These are phyloP conservation scores for Gryon sp. DNA, from an alignment of 1,140 invertebrate species.

Conservation along the genomic window DNA sequence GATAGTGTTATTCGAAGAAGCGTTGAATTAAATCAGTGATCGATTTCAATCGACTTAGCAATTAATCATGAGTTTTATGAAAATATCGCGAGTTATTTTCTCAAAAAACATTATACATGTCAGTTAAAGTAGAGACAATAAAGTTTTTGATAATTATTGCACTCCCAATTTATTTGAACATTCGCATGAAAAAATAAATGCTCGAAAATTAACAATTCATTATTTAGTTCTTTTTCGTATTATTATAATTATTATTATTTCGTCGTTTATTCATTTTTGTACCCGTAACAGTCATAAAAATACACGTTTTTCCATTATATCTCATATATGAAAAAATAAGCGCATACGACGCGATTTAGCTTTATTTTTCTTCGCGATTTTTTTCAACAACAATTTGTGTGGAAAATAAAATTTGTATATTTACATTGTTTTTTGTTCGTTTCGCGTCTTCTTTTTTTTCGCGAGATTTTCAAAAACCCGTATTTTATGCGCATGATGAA, in stretches of 20 bases:
- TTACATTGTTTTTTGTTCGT: constrained; percentile 20
- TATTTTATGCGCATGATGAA: constrained; percentile 29
- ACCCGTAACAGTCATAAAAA: constrained; percentile 52
- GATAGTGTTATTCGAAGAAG: constrained; percentile 35
- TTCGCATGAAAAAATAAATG: constrained; percentile 40
- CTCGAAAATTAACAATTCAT: constrained; percentile 20
- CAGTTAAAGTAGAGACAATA: constrained; percentile 1
- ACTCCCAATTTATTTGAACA: not conserved
- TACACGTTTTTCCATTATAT: constrained; percentile 43
- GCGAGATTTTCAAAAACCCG: constrained; percentile 59
- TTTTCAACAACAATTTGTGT: constrained; percentile 29
- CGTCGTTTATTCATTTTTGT: constrained; percentile 10
- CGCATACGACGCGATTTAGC: constrained; percentile 35
- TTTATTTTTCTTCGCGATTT: too few species aligned
- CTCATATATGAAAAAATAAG: constrained; percentile 54
- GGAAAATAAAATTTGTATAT: constrained; percentile 54
- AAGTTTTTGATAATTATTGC: constrained; percentile 22
- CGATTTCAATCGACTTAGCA: constrained; percentile 19
- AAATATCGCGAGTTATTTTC: constrained; percentile 48
- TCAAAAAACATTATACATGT: constrained; percentile 1
- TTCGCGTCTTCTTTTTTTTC: constrained; percentile 21
- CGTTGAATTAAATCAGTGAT: too few species aligned
- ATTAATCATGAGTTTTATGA: constrained; percentile 36
- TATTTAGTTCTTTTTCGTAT: not conserved
- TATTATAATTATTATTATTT: constrained; percentile 18